Evolutionary conservation across 2,113 vertebrate species (phyloP), one percentile per base, ranked within the genome.

Genomic region (Hirundichthys speculiger): DNA sequence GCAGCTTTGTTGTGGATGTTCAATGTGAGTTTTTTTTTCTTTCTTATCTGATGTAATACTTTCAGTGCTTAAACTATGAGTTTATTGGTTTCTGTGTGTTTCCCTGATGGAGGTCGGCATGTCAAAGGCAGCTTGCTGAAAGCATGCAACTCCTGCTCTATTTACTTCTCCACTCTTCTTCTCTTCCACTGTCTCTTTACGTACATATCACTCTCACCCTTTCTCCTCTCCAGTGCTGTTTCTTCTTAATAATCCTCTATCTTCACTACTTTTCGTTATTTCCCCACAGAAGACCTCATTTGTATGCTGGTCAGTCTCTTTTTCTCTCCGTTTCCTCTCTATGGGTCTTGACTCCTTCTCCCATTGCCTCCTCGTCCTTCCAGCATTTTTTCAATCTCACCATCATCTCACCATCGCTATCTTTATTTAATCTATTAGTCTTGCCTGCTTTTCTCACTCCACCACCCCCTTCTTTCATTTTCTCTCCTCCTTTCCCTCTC

Each of bases 261-360:
- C 53, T 48, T 16, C 11, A 0, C 18, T 34, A 5, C 22, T 27
- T 30, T 63, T 13, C 30, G 66, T 63, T 59, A 39, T 18, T 13
- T n/a, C 27, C 16, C 65, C 64, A 24, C 68, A 60, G 67, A 78
- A 54, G 73, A 58, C 69, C 86, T 79, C 56, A 75, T 90, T 83
- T 86, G 69, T 77, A 80, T 78, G 74, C 85, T 14, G 14, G 60
- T 40, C 47, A 34, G 13, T 56, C 60, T 54, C 34, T 39, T 67
- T 64, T 53, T 22, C 19, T 20, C 12, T 9, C 19, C 19, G 21
- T 21, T 16, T 15, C 58, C 62, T 82, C 51, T 57, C 58, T 56
- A 13, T 15, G 24, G 12, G 48, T 64, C 43, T 30, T 13, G 13
- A n/a, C 64, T 49, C 39, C 22, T 46, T 58, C 67, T 51, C 20